These are phyloP conservation scores for Setophaga kirtlandii DNA, from an alignment of 2,113 vertebrate species.

Conservation along the genomic window DNA sequence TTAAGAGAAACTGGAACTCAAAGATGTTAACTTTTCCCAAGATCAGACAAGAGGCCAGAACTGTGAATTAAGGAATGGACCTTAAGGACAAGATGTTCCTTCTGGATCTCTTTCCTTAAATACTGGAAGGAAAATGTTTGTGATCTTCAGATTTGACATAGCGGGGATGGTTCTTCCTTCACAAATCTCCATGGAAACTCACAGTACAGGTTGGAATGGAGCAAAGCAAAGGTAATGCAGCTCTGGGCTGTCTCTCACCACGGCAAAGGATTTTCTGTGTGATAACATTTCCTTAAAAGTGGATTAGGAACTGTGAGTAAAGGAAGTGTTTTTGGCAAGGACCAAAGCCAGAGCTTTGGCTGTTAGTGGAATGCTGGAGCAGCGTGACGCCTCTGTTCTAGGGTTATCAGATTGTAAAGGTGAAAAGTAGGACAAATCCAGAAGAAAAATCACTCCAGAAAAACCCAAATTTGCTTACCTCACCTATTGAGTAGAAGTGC, in stretches of 20 bases:
- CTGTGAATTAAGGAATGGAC: not conserved
- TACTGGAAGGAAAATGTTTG: not conserved
- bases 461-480: not conserved
- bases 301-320: not conserved
- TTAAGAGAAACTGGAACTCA: slow-evolving; percentile 4
- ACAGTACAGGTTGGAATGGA: not conserved
- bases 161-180: not conserved
- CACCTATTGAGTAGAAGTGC: not conserved
- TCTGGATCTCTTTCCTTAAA: slow-evolving; percentile 36
- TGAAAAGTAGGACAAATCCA: not conserved
- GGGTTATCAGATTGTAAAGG: not conserved
- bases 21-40: not conserved
- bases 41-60: not conserved
- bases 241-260: not conserved
- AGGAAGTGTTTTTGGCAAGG: not conserved
- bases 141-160: slow-evolving; percentile 2
- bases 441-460: not conserved
- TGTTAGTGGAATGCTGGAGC: not conserved
- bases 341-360: not conserved
- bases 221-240: not conserved
- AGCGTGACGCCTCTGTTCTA: not conserved
- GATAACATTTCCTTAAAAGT: not conserved
- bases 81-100: slow-evolving; percentile 8
- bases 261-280: not conserved
- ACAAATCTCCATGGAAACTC: slow-evolving; percentile 39